Conservation (phyloP, 2,797 vertebrate genomes). For the Galaxias olidus region DNA sequence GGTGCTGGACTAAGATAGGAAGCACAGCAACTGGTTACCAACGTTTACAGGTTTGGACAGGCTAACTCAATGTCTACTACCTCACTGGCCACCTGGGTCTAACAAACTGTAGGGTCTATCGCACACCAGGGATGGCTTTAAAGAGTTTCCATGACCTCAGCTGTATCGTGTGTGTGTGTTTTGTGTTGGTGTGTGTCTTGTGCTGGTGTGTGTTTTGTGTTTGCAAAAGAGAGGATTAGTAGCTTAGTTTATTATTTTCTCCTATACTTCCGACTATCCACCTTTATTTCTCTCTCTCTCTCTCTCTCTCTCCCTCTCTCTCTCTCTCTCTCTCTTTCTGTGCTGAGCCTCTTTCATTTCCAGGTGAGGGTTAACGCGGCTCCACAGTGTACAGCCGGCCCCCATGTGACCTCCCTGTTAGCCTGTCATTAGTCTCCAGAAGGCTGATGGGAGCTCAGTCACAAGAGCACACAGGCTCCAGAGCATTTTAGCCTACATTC, state of each 20-base stretch:
- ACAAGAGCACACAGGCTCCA: not conserved
- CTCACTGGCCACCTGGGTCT: slow-evolving; percentile 48
- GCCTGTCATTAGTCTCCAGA: slow-evolving; percentile 4
- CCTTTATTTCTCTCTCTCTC: slow-evolving; percentile 27
- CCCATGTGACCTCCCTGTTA: not conserved
- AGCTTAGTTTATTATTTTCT: too few species aligned
- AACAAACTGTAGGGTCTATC: slow-evolving; percentile 57
- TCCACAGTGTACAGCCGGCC: not conserved
- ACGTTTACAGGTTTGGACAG: slow-evolving; percentile 56
- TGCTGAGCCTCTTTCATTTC: too few species aligned
- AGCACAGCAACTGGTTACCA: too few species aligned
- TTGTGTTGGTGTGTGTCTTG: too few species aligned
- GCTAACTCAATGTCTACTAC: slow-evolving; percentile 1
- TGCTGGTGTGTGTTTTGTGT: not conserved
- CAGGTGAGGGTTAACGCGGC: not conserved
- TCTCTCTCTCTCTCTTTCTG: slow-evolving; percentile 13
- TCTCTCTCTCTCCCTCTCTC: slow-evolving; percentile 6
- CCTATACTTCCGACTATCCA: not conserved
- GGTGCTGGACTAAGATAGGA: too few species aligned
- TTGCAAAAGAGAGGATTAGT: not conserved
- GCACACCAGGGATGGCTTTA: slow-evolving; percentile 34
- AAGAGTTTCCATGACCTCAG: slow-evolving; percentile 51
- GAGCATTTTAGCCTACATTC: not conserved
- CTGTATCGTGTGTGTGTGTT: slow-evolving; percentile 19
- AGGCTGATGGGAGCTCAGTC: not conserved